A percentile compares a stretch with the other conserved stretches of the same genome.
Evolutionary conservation across 2,797 vertebrate genomes (phyloP).

Genomic region (Glossophaga mutica): DNA sequence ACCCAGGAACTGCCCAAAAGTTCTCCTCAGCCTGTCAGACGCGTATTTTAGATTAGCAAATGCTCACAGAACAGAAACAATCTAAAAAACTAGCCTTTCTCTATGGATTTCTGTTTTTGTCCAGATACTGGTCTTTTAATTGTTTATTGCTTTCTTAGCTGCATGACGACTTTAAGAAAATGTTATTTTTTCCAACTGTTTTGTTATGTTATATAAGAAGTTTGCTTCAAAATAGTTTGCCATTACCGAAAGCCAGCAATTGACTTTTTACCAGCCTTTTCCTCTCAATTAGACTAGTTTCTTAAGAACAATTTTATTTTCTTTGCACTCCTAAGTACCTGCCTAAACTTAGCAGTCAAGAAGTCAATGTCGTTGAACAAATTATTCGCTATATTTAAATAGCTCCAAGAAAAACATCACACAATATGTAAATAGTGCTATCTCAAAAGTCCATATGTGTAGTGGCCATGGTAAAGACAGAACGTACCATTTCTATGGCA

Average conservation of each 20-base stretch:
- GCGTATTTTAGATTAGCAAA: background rate
- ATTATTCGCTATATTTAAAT: background rate
- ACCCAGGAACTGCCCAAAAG: background rate
- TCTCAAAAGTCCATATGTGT: background rate
- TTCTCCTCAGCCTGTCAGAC: background rate
- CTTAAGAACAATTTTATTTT: background rate
- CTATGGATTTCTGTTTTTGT: background rate
- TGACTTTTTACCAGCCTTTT: background rate
- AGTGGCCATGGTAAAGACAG: background rate
- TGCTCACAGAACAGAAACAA: background rate
- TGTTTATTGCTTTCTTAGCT: background rate
- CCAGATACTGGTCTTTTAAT: background rate
- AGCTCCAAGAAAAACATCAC: background rate
- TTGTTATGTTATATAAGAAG: background rate
- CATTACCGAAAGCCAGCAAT: background rate
- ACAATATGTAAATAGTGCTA: background rate
- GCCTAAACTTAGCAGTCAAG: background rate
- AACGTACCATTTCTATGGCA: background rate
- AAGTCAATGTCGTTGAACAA: slow-evolving; percentile 3
- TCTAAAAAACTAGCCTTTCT: background rate
- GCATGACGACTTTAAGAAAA: background rate
- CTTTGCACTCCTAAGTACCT: background rate
- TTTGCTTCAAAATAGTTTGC: background rate
- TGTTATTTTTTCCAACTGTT: background rate
- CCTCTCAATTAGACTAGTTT: background rate